A percentile compares a stretch with the other conserved stretches of the same genome.
Evolutionary conservation across 2,888 invertebrate genomes (phyloP).

Genomic region (Augochlorella aurata): DNA sequence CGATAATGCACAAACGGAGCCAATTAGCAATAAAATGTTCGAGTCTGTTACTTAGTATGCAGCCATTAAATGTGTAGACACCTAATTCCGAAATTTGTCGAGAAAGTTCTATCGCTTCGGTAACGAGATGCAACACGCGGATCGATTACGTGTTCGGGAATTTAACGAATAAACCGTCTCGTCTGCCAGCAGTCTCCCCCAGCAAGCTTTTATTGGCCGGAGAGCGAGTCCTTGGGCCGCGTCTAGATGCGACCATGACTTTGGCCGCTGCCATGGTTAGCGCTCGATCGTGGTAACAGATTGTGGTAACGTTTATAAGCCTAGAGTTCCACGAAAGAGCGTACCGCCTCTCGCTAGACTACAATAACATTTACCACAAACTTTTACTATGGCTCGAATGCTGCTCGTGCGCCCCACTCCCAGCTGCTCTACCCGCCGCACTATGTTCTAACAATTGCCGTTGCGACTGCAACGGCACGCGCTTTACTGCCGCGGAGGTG

Average conservation of each 20-base stretch:
- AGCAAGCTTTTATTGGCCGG: background rate
- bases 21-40: no score
- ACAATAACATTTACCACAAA: slow-evolving; percentile 69
- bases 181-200: background rate
- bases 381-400: slow-evolving; percentile 65
- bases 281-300: slow-evolving; percentile 66
- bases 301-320: slow-evolving; percentile 67
- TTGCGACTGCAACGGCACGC: slow-evolving; percentile 61
- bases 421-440: slow-evolving; percentile 33
- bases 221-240: background rate
- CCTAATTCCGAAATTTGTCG: background rate
- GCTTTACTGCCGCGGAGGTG: slow-evolving; percentile 63
- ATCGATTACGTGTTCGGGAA: background rate
- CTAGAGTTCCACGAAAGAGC: slow-evolving; percentile 62
- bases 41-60: no score
- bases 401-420: slow-evolving; percentile 19
- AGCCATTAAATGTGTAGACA: no score
- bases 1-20: no score
- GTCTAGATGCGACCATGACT: slow-evolving; percentile 16
- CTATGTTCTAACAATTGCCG: slow-evolving; percentile 66
- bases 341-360: slow-evolving; percentile 45
- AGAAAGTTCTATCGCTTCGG: background rate
- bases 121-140: background rate
- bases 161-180: background rate
- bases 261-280: slow-evolving; percentile 19